Conservation (phyloP, 2,888 invertebrate species). For the Sipha maydis region DNA sequence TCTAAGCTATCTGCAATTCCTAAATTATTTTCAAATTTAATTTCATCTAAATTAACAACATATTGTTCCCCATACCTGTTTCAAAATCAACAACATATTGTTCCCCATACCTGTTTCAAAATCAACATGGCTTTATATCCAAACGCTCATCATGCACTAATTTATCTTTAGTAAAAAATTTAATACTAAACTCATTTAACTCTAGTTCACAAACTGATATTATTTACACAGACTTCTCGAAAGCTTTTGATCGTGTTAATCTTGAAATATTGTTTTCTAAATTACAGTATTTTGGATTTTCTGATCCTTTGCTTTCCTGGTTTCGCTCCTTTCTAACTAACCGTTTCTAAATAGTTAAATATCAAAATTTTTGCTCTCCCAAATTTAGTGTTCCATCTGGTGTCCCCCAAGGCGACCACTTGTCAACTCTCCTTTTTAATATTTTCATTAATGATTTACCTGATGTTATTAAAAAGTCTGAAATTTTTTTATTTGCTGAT, state of each 20-base stretch:
- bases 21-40: too few relatives aligned
- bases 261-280: not conserved
- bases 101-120: not conserved
- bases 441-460: not conserved
- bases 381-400: not conserved
- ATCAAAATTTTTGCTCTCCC: not conserved
- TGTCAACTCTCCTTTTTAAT: conserved; percentile 6
- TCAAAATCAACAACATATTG: not conserved
- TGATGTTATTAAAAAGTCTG: not conserved
- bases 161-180: not conserved
- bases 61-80: not conserved
- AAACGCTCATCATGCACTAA: too few relatives aligned
- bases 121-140: not conserved
- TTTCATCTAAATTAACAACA: not conserved
- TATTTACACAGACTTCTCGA: not conserved
- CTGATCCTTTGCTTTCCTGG: not conserved
- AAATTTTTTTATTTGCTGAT: not conserved
- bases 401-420: not conserved
- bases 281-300: not conserved
- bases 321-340: not conserved
- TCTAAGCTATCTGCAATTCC: too few relatives aligned
- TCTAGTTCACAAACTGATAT: not conserved
- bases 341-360: not conserved
- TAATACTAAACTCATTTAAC: not conserved
- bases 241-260: too few relatives aligned